A percentile compares a stretch with the other conserved stretches of the same genome.
Evolutionary conservation across 2,113 vertebrate genomes (phyloP).

Genomic region (Toxostoma redivivum): DNA sequence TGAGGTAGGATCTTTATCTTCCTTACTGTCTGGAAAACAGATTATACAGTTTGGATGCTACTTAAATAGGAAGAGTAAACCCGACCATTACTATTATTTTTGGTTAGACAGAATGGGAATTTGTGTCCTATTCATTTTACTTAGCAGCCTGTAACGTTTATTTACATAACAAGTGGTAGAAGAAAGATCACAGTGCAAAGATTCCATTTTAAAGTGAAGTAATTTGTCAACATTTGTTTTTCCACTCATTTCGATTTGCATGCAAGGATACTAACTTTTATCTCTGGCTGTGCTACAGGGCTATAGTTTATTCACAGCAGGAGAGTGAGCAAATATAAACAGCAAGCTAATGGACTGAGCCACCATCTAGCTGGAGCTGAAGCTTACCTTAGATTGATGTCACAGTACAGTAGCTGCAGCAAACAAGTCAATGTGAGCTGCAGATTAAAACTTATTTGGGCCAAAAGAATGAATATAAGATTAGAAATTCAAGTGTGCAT

Average conservation of each 20-base stretch:
- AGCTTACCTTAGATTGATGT: constrained; percentile 6
- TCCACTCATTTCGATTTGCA: constrained; percentile 15
- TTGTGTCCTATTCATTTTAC: neutral
- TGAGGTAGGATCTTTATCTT: neutral
- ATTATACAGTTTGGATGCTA: neutral
- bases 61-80: neutral
- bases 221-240: constrained; percentile 39
- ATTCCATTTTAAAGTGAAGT: neutral
- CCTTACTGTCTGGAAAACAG: neutral
- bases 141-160: neutral
- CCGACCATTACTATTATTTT: neutral
- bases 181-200: neutral
- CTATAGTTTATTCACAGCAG: constrained; percentile 46
- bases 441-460: neutral
- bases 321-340: constrained; percentile 37
- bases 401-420: constrained; percentile 14
- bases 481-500: neutral
- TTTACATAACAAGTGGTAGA: neutral
- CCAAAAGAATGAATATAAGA: neutral
- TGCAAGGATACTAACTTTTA: constrained; percentile 2
- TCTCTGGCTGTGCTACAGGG: constrained; percentile 31
- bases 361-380: neutral
- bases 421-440: neutral
- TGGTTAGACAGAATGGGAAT: neutral
- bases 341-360: constrained; percentile 56